These are phyloP conservation scores for Psittacula cyanocephala DNA, from an alignment of 2,113 vertebrate genomes.

Conservation along the genomic window DNA sequence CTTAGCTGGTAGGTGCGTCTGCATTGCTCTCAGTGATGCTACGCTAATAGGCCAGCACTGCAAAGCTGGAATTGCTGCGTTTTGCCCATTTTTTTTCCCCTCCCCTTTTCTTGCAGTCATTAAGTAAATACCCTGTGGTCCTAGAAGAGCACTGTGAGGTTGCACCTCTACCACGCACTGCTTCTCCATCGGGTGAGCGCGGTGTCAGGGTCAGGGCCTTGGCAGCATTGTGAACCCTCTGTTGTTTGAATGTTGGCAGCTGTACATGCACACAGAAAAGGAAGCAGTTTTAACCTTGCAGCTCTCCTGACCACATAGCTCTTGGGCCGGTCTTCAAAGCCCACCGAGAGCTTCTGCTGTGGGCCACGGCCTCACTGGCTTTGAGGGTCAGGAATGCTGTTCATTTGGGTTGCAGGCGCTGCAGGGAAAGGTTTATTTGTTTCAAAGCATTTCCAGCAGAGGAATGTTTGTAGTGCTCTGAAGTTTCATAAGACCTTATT, in stretches of 20 bases:
- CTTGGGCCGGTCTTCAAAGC: not conserved
- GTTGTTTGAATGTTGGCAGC: not conserved
- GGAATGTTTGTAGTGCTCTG: conserved; percentile 44
- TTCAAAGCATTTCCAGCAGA: conserved; percentile 31
- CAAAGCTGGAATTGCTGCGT: not conserved
- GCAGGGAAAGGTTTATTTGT: conserved; percentile 45
- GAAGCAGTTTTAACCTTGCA: not conserved
- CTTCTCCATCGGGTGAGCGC: not conserved
- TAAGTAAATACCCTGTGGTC: not conserved
- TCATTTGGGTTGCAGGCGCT: not conserved
- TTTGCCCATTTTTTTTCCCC: not conserved
- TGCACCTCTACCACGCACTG: not conserved
- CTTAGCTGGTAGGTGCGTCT: not conserved
- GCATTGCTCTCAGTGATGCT: not conserved
- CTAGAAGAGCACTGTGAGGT: not conserved
- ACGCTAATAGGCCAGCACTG: not conserved
- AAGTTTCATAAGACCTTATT: conserved; percentile 46
- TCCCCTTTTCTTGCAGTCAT: not conserved
- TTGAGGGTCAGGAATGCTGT: conserved; percentile 21
- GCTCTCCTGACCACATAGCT: not conserved
- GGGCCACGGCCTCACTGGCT: not conserved
- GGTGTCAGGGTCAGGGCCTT: rapidly evolving
- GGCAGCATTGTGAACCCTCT: not conserved
- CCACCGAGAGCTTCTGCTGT: not conserved
- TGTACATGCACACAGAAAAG: not conserved